Conservation (phyloP, 1,140 invertebrate genomes). For the Hyposmocoma kahamanoa region DNA sequence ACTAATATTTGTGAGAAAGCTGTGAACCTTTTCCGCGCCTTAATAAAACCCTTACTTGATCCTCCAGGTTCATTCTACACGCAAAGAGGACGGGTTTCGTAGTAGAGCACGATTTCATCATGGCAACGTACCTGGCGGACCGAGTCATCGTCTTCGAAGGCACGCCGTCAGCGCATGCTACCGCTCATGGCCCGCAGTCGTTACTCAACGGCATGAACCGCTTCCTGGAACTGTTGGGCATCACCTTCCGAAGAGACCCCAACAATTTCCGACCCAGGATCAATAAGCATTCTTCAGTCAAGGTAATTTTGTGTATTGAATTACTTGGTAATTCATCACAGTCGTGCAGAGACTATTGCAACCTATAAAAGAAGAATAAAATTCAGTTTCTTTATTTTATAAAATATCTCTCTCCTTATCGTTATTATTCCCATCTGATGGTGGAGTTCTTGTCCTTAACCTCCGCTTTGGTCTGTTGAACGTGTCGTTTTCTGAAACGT, state of each 20-base stretch:
- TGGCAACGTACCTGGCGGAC: constrained; percentile 99
- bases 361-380: background rate
- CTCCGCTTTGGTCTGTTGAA: too few relatives aligned
- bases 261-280: constrained; percentile 99
- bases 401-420: too few relatives aligned
- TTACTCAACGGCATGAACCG: constrained; percentile 98
- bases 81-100: constrained; percentile 99
- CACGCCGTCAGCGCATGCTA: constrained; percentile 89
- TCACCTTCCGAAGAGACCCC: constrained; percentile 98
- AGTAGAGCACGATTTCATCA: constrained; percentile 99
- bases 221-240: constrained; percentile 96
- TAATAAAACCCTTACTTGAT: too few relatives aligned
- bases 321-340: background rate
- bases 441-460: too few relatives aligned
- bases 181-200: constrained; percentile 94
- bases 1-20: too few relatives aligned
- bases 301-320: constrained; percentile 79
- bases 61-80: constrained; percentile 95
- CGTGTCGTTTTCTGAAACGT: too few relatives aligned
- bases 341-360: background rate
- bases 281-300: constrained; percentile 97
- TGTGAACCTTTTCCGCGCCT: too few relatives aligned
- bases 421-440: too few relatives aligned
- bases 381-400: too few relatives aligned
- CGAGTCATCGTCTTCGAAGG: constrained; percentile 99